phyloP scores from a whole-genome alignment of 2,797 vertebrate species.

The Triplophysa yarkandensis region DNA sequence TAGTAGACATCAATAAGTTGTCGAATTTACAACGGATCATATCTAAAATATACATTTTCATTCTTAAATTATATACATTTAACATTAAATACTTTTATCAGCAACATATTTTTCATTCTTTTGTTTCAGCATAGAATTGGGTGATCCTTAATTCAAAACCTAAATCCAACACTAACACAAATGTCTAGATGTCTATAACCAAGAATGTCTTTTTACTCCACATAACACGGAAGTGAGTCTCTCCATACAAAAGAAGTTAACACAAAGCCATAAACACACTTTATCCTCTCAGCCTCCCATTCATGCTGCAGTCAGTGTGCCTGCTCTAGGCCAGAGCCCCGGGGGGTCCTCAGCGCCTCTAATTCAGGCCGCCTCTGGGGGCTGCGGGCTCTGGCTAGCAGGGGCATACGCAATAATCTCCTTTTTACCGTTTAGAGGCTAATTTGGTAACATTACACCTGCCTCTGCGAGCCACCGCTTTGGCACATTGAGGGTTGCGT shows the following conservation, averaged over 20 bases:
- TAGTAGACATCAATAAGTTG: too few species aligned
- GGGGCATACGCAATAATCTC: slow-evolving; percentile 83
- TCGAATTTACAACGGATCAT: too few species aligned
- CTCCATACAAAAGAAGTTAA: background rate
- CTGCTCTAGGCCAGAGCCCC: slow-evolving; percentile 65
- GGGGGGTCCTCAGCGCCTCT: slow-evolving; percentile 68
- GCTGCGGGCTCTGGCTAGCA: slow-evolving; percentile 78
- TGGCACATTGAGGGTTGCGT: slow-evolving; percentile 70
- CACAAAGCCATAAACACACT: background rate
- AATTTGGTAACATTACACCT: slow-evolving; percentile 87
- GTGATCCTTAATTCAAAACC: background rate
- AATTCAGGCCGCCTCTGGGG: slow-evolving; percentile 69
- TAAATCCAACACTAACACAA: background rate
- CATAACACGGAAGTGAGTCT: background rate
- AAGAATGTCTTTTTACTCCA: background rate
- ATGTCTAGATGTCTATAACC: background rate
- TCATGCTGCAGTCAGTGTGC: slow-evolving; percentile 63
- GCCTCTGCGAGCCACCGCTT: slow-evolving; percentile 76
- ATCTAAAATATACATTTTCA: too few species aligned
- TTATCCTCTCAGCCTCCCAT: slow-evolving; percentile 30
- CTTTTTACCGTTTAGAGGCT: slow-evolving; percentile 85
- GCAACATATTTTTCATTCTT: too few species aligned
- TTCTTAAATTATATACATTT: too few species aligned
- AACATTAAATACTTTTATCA: too few species aligned
- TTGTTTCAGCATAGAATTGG: too few species aligned